phyloP scores from a whole-genome alignment of 2,888 invertebrate species.

The Boloria euphrosyne region DNA sequence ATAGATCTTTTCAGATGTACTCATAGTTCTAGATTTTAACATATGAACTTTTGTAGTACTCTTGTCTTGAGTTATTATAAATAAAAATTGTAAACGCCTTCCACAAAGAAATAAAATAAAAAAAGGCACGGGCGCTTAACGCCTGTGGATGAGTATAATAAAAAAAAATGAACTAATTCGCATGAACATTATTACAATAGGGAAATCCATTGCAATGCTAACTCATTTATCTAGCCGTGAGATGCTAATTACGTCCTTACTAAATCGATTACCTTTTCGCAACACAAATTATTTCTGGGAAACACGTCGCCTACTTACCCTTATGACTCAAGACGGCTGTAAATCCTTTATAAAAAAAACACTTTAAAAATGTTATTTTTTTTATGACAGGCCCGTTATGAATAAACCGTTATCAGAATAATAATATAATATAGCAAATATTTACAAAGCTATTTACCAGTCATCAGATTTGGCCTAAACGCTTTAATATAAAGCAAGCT shows the following conservation, averaged over 20 bases:
- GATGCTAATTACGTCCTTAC: constrained; percentile 27
- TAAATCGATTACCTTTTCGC: constrained; percentile 13
- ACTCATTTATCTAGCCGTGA: background rate
- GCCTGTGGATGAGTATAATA: too few relatives aligned
- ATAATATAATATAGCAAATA: constrained; percentile 10
- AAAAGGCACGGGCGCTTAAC: too few relatives aligned
- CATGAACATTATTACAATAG: background rate
- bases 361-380: constrained; percentile 26
- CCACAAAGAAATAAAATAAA: too few relatives aligned
- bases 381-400: constrained; percentile 40
- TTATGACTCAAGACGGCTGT: constrained; percentile 24
- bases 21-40: too few relatives aligned
- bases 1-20: too few relatives aligned
- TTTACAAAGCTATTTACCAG: background rate
- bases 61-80: too few relatives aligned
- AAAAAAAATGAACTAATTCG: background rate
- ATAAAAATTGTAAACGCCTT: too few relatives aligned
- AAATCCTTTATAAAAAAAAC: constrained; percentile 34
- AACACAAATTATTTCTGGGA: constrained; percentile 21
- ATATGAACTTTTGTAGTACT: background rate
- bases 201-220: background rate
- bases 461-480: too few relatives aligned
- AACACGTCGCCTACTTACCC: constrained; percentile 34
- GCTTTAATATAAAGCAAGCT: too few relatives aligned
- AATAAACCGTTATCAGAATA: constrained; percentile 38